A percentile compares a stretch with the other conserved stretches of the same genome.
These are phyloP conservation scores for Coreoperca whiteheadi DNA, from an alignment of 2,113 vertebrate genomes.

Conservation along the genomic window DNA sequence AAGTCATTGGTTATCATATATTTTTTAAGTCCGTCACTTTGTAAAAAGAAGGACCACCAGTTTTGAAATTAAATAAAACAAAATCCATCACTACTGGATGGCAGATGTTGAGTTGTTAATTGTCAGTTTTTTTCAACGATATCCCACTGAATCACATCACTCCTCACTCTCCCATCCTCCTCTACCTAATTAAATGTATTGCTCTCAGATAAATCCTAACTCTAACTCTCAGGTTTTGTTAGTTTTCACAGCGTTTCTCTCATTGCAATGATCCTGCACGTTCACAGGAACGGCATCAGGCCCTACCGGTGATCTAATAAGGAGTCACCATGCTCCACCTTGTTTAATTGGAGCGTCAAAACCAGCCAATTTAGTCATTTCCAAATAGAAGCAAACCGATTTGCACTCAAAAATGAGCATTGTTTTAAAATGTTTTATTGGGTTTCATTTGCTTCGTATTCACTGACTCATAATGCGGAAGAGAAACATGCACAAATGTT, in stretches of 20 bases:
- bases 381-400: neutral
- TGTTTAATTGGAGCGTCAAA: neutral
- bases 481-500: neutral
- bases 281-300: neutral
- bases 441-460: neutral
- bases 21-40: neutral
- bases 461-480: neutral
- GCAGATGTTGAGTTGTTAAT: too few species aligned
- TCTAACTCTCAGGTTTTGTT: neutral
- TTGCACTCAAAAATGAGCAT: neutral
- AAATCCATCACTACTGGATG: neutral
- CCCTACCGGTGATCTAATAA: neutral
- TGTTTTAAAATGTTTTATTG: neutral
- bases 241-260: neutral
- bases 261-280: neutral
- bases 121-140: neutral
- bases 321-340: neutral
- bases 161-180: neutral
- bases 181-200: neutral
- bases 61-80: neutral
- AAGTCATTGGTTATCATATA: neutral
- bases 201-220: neutral
- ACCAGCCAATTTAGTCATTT: neutral
- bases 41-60: neutral
- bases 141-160: neutral